phyloP scores from a whole-genome alignment of 2,888 invertebrate species.

The Nemotelus pantherinus region DNA sequence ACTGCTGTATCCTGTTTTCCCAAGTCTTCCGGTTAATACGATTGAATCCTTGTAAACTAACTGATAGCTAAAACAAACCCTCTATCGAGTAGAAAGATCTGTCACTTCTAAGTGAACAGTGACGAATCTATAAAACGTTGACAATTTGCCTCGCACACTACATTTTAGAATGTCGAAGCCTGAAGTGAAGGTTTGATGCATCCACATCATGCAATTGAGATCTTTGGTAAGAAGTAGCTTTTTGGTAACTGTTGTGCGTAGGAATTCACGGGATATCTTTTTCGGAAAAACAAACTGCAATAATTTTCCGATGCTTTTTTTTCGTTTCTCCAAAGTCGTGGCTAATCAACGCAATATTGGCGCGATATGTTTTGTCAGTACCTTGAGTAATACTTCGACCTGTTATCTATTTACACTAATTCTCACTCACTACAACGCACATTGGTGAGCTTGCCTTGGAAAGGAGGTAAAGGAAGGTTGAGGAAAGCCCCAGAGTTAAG shows the following conservation, averaged over 20 bases:
- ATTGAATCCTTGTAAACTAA: conserved; percentile 30
- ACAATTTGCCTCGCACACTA: conserved; percentile 15
- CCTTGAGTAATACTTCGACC: too few relatives aligned
- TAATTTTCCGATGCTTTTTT: conserved; percentile 3
- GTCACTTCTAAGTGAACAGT: not conserved
- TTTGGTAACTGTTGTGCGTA: conserved; percentile 19
- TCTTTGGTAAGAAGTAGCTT: conserved; percentile 14
- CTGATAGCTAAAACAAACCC: conserved; percentile 15
- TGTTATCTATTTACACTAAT: not conserved
- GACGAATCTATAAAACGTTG: conserved; percentile 31
- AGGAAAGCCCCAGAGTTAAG: not conserved
- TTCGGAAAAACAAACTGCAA: conserved; percentile 20
- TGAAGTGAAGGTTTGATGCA: conserved; percentile 29
- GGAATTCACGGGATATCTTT: conserved; percentile 26
- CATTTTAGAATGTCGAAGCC: conserved; percentile 25
- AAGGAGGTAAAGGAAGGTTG: not conserved
- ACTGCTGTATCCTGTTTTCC: conserved; percentile 16
- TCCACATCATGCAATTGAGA: conserved; percentile 28
- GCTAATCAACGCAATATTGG: conserved; percentile 22
- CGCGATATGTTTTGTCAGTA: conserved; percentile 32
- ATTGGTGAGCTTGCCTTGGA: not conserved
- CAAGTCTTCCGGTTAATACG: conserved; percentile 33
- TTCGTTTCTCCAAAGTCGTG: conserved; percentile 35
- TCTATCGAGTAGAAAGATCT: conserved; percentile 10
- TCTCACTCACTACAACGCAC: not conserved